Conservation (phyloP, 2,113 vertebrate species). For the Hypomesus transpacificus region DNA sequence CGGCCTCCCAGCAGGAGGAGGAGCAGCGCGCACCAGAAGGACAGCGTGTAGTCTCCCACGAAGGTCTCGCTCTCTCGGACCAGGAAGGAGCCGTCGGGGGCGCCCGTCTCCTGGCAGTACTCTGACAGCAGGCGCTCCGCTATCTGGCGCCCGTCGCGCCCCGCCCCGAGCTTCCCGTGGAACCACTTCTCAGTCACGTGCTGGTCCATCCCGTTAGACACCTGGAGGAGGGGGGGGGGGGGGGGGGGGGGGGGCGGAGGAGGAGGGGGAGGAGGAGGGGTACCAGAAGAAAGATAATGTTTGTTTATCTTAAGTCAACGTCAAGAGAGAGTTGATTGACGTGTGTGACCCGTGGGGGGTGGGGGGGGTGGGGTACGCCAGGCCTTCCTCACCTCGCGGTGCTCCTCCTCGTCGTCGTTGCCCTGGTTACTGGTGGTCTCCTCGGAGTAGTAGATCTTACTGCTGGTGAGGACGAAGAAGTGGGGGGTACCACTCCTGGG, state of each 20-base stretch:
- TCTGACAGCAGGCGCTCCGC: slow-evolving; percentile 90
- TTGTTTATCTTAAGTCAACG: neutral
- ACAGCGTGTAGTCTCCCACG: slow-evolving; percentile 94
- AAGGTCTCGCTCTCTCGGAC: slow-evolving; percentile 98
- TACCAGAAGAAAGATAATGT: neutral
- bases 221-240: slow-evolving; percentile 52
- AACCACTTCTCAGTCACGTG: slow-evolving; percentile 97
- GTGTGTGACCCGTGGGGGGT: neutral
- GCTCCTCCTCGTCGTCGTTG: slow-evolving; percentile 96
- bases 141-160: slow-evolving; percentile 93
- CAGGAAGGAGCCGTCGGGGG: slow-evolving; percentile 92
- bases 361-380: neutral
- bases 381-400: slow-evolving; percentile 82
- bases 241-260: slow-evolving; percentile 1
- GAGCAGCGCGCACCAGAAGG: slow-evolving; percentile 87
- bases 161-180: slow-evolving; percentile 90
- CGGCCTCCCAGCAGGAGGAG: neutral
- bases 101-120: slow-evolving; percentile 92
- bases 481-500: slow-evolving; percentile 95
- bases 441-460: slow-evolving; percentile 96
- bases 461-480: slow-evolving; percentile 97
- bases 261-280: neutral
- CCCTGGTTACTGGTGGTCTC: slow-evolving; percentile 89
- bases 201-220: slow-evolving; percentile 85
- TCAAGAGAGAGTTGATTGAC: neutral